Evolutionary conservation across 2,888 invertebrate species (phyloP), one percentile per base, ranked within the genome.

Genomic region (Scaptodrosophila latifasciaeformis): DNA sequence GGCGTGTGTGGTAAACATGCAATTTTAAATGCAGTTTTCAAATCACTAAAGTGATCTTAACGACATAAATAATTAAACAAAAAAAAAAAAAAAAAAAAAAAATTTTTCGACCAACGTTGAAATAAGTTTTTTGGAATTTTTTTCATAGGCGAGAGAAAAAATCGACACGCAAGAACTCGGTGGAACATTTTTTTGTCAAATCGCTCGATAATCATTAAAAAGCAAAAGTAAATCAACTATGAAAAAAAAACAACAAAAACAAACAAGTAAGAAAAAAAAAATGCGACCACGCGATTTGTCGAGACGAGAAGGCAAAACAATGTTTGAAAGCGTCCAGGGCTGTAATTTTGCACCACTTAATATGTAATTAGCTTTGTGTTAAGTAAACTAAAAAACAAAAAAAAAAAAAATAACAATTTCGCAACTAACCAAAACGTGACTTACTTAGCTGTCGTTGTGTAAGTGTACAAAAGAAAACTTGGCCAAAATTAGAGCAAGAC

Each of bases 81-180:
- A 55, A 49, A 50, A 49, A 39, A 49, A 42, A 51, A 55, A 52
- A 29, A 42, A 49, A 50, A 27, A 34, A 65, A 69, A 69, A 59
- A 60, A 63, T 66, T 65, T 34, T n/a, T n/a, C n/a, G n/a, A n/a
- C n/a, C n/a, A n/a, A n/a, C n/a, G n/a, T n/a, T n/a, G n/a, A n/a
- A n/a, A n/a, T n/a, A n/a, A n/a, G n/a, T n/a, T n/a, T 65, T 56
- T 67, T 55, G 46, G 50, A 53, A 48, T 53, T 49, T 52, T 62
- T 60, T 54, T 67, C 71, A 60, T 67, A 79, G 72, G 72, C 79
- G 72, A 72, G 79, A 80, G 65, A 77, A 80, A 81, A 83, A 83
- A 81, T 84, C 83, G 83, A 83, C 83, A 83, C 83, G 83, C 83
- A 84, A 82, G 81, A 83, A 75, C 78, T 72, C 80, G 83, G 82